These are phyloP conservation scores for Drosophila orosa DNA, from an alignment of 1,140 invertebrate species.

Conservation along the genomic window DNA sequence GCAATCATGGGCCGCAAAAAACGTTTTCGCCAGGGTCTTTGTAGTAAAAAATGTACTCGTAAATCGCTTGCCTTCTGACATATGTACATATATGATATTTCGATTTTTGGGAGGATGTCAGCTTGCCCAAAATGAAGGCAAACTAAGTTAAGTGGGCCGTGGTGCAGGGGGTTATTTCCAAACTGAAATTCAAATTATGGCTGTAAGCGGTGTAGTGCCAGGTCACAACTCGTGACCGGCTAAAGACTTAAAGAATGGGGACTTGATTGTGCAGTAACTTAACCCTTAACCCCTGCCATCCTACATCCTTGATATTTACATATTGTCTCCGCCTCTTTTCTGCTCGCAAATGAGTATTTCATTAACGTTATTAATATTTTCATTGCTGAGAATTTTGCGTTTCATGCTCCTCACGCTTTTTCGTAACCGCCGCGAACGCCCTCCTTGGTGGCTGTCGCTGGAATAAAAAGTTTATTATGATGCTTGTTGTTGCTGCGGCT, in stretches of 20 bases:
- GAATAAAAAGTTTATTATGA: slow-evolving; percentile 74
- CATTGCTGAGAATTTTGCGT: slow-evolving; percentile 67
- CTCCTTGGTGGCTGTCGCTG: slow-evolving; percentile 9
- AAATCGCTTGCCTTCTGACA: slow-evolving; percentile 32
- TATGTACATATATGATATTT: slow-evolving; percentile 26
- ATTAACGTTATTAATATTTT: slow-evolving; percentile 77
- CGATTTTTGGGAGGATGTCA: neutral
- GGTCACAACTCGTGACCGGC: neutral
- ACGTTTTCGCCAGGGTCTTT: neutral
- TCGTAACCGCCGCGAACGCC: slow-evolving; percentile 2
- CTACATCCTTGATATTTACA: slow-evolving; percentile 56
- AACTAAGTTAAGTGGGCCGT: slow-evolving; percentile 49
- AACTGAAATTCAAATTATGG: neutral
- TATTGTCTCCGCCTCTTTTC: slow-evolving; percentile 44
- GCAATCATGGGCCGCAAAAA: slow-evolving; percentile 20
- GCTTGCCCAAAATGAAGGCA: neutral
- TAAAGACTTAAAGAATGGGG: neutral
- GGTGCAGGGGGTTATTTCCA: neutral
- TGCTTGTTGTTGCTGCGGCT: slow-evolving; percentile 32
- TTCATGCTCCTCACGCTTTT: slow-evolving; percentile 21
- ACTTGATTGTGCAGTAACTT: neutral
- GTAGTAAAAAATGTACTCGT: slow-evolving; percentile 7
- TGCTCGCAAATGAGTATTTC: slow-evolving; percentile 67
- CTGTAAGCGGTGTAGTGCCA: neutral
- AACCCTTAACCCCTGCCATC: neutral